Conservation (phyloP, 2,888 invertebrate species). For the Caenorhabditis wallacei region DNA sequence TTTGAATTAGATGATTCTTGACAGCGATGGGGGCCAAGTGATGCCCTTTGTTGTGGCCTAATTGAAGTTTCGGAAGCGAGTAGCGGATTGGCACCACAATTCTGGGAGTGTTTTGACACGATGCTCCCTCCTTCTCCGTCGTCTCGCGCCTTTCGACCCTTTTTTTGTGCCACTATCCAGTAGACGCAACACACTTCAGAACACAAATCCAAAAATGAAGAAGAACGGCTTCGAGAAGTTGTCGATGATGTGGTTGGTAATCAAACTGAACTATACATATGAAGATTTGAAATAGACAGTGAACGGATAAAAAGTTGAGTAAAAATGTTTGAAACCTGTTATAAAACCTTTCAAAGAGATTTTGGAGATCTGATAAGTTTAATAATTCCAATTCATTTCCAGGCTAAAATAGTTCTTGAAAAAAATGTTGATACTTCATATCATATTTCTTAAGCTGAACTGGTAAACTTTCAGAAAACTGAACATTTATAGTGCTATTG, state of each 20-base stretch:
- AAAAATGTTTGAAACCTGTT: background rate
- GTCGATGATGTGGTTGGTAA: constrained; percentile 24
- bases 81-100: constrained; percentile 55
- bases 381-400: too few species aligned
- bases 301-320: background rate
- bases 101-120: constrained; percentile 59
- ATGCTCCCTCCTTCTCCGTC: constrained; percentile 26
- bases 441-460: too few species aligned
- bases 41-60: constrained; percentile 62
- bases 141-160: constrained; percentile 20
- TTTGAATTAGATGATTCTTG: constrained; percentile 51
- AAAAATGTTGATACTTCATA: too few species aligned
- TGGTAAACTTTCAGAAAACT: too few species aligned
- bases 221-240: constrained; percentile 19
- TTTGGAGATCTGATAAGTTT: too few species aligned
- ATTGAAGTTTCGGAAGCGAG: constrained; percentile 66
- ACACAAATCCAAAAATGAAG: constrained; percentile 6
- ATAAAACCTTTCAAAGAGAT: background rate
- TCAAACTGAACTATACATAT: constrained; percentile 25
- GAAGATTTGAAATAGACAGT: background rate
- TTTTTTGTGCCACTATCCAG: constrained; percentile 19
- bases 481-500: too few species aligned
- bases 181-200: constrained; percentile 43
- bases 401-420: too few species aligned
- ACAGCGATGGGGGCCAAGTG: constrained; percentile 44